Conservation (phyloP, 1,140 invertebrate species). For the Sesamia nonagrioides region DNA sequence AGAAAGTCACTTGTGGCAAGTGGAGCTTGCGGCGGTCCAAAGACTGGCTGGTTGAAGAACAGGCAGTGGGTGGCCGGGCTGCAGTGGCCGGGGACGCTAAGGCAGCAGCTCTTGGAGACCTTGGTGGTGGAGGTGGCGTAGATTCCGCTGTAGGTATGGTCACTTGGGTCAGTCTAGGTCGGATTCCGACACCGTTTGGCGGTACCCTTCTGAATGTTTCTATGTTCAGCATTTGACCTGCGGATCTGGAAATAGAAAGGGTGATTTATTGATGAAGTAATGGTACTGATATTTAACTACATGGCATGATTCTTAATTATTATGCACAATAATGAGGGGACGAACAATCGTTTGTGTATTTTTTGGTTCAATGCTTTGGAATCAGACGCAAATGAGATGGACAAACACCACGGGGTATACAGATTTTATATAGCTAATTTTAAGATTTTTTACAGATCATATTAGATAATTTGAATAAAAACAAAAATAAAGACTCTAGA, state of each 20-base stretch:
- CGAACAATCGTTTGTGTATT: too few relatives aligned
- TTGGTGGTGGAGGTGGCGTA: slow-evolving; percentile 71
- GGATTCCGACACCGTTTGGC: slow-evolving; percentile 74
- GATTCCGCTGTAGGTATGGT: slow-evolving; percentile 72
- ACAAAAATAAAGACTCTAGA: too few relatives aligned
- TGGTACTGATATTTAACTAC: not conserved
- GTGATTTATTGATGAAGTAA: not conserved
- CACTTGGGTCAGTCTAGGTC: slow-evolving; percentile 73
- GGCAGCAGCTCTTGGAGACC: slow-evolving; percentile 69
- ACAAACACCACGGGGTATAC: too few relatives aligned
- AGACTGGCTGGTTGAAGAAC: slow-evolving; percentile 81
- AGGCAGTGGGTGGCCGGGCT: slow-evolving; percentile 86
- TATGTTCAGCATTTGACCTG: slow-evolving; percentile 91
- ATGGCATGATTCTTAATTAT: not conserved
- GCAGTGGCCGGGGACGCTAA: slow-evolving; percentile 74
- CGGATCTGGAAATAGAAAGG: slow-evolving; percentile 85
- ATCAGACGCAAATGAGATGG: too few relatives aligned
- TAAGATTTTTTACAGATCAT: too few relatives aligned
- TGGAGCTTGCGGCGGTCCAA: slow-evolving; percentile 89
- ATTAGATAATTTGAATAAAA: too few relatives aligned
- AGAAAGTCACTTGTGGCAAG: slow-evolving; percentile 94
- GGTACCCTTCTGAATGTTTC: slow-evolving; percentile 92
- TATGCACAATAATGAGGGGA: too few relatives aligned
- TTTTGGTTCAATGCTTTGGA: too few relatives aligned
- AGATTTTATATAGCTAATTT: too few relatives aligned